phyloP scores from a whole-genome alignment of 2,113 vertebrate genomes.

The Noctilio leporinus region DNA sequence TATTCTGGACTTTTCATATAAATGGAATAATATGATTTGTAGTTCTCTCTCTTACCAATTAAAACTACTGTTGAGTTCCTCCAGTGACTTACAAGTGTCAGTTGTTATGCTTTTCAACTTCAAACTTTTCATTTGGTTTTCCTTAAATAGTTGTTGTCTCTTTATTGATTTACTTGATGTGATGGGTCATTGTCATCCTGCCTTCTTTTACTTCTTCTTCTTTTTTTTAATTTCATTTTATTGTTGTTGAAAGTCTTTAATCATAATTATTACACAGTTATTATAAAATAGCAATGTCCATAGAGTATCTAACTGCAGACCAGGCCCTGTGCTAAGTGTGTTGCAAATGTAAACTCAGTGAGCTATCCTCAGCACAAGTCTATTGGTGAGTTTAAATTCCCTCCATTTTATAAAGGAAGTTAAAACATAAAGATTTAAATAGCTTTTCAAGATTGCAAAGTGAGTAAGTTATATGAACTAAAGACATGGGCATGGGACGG shows the following conservation, averaged over 20 bases:
- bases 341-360: background rate
- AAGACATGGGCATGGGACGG: background rate
- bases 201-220: background rate
- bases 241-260: too few relatives aligned
- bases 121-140: background rate
- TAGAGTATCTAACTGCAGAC: background rate
- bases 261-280: background rate
- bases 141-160: background rate
- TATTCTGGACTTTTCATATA: too few relatives aligned
- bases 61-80: background rate
- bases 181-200: too few relatives aligned
- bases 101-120: background rate
- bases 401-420: background rate
- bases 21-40: background rate
- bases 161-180: background rate
- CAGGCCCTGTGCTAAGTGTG: background rate
- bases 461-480: background rate
- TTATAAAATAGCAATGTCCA: background rate
- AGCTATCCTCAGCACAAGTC: background rate
- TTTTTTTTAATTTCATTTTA: too few relatives aligned
- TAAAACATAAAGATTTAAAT: background rate
- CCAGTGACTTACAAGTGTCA: background rate
- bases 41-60: background rate
- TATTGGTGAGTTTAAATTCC: background rate
- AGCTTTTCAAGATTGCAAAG: background rate